These are phyloP conservation scores for Hemichromis elongatus DNA, from an alignment of 2,113 vertebrate species.

Conservation along the genomic window DNA sequence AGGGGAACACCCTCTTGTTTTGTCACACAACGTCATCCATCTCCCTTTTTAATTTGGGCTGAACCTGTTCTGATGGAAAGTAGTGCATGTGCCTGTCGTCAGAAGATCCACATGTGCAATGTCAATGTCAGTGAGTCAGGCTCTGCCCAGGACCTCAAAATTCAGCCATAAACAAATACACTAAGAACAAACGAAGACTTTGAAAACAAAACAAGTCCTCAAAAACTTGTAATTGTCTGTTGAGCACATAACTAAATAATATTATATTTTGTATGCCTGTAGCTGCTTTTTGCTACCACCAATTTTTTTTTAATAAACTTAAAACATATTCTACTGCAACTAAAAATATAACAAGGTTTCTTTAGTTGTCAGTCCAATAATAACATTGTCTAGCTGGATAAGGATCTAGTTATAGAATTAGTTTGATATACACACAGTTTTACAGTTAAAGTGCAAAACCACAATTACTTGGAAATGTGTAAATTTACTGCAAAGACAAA, in stretches of 20 bases:
- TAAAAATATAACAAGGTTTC: not conserved
- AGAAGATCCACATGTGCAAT: slow-evolving; percentile 38
- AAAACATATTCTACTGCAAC: not conserved
- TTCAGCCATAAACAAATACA: not conserved
- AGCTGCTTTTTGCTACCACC: too few species aligned
- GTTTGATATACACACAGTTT: not conserved
- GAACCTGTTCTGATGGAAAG: slow-evolving; percentile 9
- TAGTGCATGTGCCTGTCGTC: slow-evolving; percentile 29
- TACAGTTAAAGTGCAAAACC: not conserved
- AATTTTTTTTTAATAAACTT: too few species aligned
- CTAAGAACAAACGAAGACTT: not conserved
- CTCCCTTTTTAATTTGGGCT: slow-evolving; percentile 18
- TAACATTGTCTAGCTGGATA: not conserved
- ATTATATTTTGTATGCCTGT: not conserved
- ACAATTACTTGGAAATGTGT: not conserved
- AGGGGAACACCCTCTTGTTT: slow-evolving; percentile 59
- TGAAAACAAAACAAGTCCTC: not conserved
- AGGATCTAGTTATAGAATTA: not conserved
- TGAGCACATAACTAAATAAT: not conserved
- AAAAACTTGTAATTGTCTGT: not conserved
- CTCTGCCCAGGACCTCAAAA: slow-evolving; percentile 13
- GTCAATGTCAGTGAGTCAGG: slow-evolving; percentile 54
- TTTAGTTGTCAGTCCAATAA: not conserved
- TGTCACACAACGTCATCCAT: slow-evolving; percentile 27
- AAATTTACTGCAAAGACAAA: not conserved